Evolutionary conservation across 1,140 invertebrate species (phyloP), one percentile per base, ranked within the genome.

Genomic region (Camponotus pennsylvanicus): DNA sequence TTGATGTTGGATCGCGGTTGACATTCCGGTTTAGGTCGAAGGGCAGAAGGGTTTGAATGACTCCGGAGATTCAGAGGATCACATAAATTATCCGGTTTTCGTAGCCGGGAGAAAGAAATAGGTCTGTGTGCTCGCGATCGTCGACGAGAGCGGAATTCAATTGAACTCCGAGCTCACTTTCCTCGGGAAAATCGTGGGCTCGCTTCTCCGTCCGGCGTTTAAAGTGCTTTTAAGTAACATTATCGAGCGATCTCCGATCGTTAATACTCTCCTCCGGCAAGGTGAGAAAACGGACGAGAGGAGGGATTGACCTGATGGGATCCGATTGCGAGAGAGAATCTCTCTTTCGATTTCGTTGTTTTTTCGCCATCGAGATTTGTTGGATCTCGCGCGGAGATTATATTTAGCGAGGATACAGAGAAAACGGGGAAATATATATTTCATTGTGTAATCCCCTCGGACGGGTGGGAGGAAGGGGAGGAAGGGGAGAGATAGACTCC

Each of bases 381-480:
- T 42, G 34, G 63, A 32, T 18, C 66, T 85, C 13, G 75, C 40
- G 80, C 91, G 83, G 76, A 32, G 69, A 73, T 92, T 93, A 93
- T 93, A 93, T 94, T 93, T 94, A 94, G 92, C 91, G 85, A 73
- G 79, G 85, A 86, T 89, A 85, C 87, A 88, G 87, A 88, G 70
- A 75, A 69, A 88, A 90, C 52, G 91, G 88, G 92, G 45, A 86
- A 93, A 93, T 94, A 94, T 52, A 52, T 94, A 94, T 94, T 94
- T 94, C 93, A 94, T 94, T 94, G 93, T 94, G 92, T 94, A 94
- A 94, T 94, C 93, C 91, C 88, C 84, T 88, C 64, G 15, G 15
- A 4, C 6, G 9, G 15, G 45, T 0, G 3, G 45, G 9, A 3
- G 45, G 45, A 15, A 1, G 42, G 9, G 13, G 13, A 52, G 6